Evolutionary conservation across 2,888 invertebrate genomes (phyloP).

Genomic region (Ochropleura leucogaster): DNA sequence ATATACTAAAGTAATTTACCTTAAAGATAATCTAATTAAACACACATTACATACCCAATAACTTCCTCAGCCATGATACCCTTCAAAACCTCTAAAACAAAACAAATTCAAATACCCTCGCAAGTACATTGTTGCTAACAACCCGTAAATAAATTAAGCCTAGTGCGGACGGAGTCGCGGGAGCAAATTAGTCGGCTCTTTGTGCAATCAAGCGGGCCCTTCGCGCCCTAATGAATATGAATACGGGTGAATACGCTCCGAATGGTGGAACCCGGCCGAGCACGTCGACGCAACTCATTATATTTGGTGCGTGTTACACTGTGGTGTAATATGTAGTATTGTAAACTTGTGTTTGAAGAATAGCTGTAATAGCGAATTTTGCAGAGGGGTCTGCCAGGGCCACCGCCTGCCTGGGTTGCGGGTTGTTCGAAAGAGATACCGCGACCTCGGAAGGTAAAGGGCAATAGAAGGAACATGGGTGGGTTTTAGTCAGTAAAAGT

Average conservation of each 20-base stretch:
- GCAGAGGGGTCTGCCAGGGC: no score
- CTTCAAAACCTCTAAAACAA: slow-evolving; percentile 52
- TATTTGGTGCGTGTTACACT: slow-evolving; percentile 70
- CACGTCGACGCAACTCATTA: slow-evolving; percentile 83
- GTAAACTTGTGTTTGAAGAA: not conserved
- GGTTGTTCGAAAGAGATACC: no score
- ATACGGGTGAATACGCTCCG: slow-evolving; percentile 84
- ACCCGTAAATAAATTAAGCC: slow-evolving; percentile 83
- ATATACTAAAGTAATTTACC: not conserved
- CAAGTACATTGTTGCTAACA: slow-evolving; percentile 72
- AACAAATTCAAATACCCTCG: slow-evolving; percentile 53
- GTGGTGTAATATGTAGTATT: slow-evolving; percentile 53
- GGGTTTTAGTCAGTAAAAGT: no score
- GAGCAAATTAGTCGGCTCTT: slow-evolving; percentile 89
- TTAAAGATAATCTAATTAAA: not conserved
- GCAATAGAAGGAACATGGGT: no score
- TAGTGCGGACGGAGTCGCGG: slow-evolving; percentile 81
- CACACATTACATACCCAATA: not conserved
- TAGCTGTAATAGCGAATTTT: no score
- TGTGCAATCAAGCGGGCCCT: slow-evolving; percentile 90
- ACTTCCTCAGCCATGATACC: slow-evolving; percentile 27
- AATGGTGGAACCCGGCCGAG: slow-evolving; percentile 75
- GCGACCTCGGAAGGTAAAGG: no score
- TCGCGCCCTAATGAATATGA: slow-evolving; percentile 89
- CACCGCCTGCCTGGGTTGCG: no score